Evolutionary conservation across 2,113 vertebrate genomes (phyloP), one percentile per base, ranked within the genome.

Genomic region (Eulemur rufifrons): DNA sequence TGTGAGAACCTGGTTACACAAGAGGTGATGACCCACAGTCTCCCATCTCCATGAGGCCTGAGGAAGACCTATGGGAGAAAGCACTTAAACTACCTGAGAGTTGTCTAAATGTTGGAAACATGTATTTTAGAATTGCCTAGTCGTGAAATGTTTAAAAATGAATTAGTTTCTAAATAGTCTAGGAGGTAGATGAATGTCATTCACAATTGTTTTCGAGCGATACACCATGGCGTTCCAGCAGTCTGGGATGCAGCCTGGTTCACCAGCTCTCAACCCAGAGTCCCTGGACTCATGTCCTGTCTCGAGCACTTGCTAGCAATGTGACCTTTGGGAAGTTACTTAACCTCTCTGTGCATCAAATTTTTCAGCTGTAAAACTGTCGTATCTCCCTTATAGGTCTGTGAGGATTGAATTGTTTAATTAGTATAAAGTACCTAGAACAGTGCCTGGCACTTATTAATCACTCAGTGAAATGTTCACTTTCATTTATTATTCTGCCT

Each of bases 401-500:
- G 39, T 77, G 73, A 93, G 20, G 20, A 91, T 81, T 71, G 89
- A 94, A 64, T 71, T 77, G 47, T 18, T 61, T 87, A 11, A 69
- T 63, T 82, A 81, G 50, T 27, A 68, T 34, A 90, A 77, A 81
- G 21, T 85, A 34, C 39, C 80, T 80, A 83, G 8, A 63, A 76
- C 1, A 42, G 34, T 83, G n/a, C 8, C 54, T 89, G 87, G 69
- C 37, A 64, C 2, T 39, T 27, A 74, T 11, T 59, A 77, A 74
- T 13, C 15, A 3, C 25, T 91, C 66, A 93, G 2, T 47, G 64
- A 78, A 94, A 83, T 66, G 63, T 32, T 78, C 39, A 20, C 23
- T 69, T 93, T 42, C 52, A 25, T 77, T 87, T 77, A 21, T 63
- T 68, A 81, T 50, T 81, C 37, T 93, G 39, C 50, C 64, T 54